Percentiles rank a stretch among this genome's conserved stretches.
These are phyloP conservation scores for Hyposoter dolosus DNA, from an alignment of 2,888 invertebrate species.

Conservation along the genomic window DNA sequence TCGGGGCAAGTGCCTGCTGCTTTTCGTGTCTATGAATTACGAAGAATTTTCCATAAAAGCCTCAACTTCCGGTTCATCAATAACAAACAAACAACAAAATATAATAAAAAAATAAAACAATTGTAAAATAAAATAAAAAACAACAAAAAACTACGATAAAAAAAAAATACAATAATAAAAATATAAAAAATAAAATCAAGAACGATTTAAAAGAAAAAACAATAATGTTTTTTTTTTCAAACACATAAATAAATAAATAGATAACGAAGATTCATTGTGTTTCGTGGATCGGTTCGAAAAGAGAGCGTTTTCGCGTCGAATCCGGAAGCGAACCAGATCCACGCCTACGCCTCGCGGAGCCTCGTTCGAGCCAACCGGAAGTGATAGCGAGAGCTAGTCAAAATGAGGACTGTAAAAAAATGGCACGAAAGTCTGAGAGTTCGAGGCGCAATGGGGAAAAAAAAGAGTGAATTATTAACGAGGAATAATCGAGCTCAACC, in stretches of 20 bases:
- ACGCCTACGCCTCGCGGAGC: conserved; percentile 65
- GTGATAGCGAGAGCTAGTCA: conserved; percentile 17
- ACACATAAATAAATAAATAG: no score
- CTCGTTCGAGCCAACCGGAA: conserved; percentile 72
- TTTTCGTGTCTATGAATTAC: no score
- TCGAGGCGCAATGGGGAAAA: neutral
- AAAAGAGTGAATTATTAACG: neutral
- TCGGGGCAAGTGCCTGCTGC: no score
- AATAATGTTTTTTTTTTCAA: no score
- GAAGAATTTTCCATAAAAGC: no score
- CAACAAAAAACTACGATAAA: no score
- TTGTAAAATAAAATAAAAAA: neutral
- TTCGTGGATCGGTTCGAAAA: conserved; percentile 31
- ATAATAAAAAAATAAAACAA: neutral
- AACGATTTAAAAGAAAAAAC: no score
- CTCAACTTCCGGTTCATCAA: no score
- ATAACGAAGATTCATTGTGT: no score
- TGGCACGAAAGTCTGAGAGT: neutral
- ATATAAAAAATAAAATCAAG: no score
- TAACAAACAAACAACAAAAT: neutral
- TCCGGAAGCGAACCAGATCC: conserved; percentile 62
- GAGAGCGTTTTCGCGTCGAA: neutral
- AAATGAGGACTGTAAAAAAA: conserved; percentile 4
- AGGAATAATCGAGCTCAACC: neutral
- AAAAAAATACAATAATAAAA: no score